phyloP scores from a whole-genome alignment of 1,140 invertebrate species.

The Anoplophora glabripennis region DNA sequence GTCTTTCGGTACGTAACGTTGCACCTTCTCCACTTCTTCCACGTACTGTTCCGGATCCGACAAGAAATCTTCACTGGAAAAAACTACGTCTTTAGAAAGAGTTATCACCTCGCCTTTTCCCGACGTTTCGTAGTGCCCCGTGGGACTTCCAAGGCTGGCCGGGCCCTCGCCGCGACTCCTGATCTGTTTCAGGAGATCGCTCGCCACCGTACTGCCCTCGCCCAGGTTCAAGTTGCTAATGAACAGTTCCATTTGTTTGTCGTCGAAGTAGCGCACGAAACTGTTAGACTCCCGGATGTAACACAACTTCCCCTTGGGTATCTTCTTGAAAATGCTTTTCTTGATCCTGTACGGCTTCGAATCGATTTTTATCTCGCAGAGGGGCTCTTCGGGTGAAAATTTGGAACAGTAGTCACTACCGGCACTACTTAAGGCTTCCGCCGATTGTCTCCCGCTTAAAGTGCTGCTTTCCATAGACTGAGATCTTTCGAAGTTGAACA shows the following conservation, averaged over 20 bases:
- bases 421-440: constrained; percentile 5
- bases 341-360: constrained; percentile 7
- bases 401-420: constrained; percentile 9
- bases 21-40: constrained; percentile 25
- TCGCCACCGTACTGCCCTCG: background rate
- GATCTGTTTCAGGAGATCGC: constrained; percentile 14
- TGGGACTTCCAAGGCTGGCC: constrained; percentile 1
- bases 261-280: constrained; percentile 34
- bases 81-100: constrained; percentile 21
- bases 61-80: constrained; percentile 26
- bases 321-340: background rate
- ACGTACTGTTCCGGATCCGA: constrained; percentile 28
- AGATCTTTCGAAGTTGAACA: background rate
- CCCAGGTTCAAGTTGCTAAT: constrained; percentile 15
- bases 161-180: constrained; percentile 12
- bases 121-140: background rate
- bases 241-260: constrained; percentile 29
- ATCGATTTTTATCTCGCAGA: background rate
- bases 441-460: background rate
- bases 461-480: background rate
- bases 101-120: constrained; percentile 24
- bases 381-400: background rate
- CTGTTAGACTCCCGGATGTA: constrained; percentile 27
- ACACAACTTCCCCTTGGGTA: constrained; percentile 29
- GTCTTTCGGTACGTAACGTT: constrained; percentile 29